Evolutionary conservation across 2,888 invertebrate genomes (phyloP).

Genomic region (Thereva nobilitata): DNA sequence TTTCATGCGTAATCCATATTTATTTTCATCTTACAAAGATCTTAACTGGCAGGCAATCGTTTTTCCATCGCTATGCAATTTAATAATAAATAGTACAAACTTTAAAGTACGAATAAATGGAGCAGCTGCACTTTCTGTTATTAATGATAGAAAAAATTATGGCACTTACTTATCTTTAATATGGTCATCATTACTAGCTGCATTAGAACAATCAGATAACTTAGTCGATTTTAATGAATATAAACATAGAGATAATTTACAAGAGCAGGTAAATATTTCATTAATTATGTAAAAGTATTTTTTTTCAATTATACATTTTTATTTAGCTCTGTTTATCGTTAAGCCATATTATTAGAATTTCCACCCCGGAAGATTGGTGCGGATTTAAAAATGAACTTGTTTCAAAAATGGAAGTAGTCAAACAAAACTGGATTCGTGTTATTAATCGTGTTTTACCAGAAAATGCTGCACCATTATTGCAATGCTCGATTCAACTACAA

Average conservation of each 20-base stretch:
- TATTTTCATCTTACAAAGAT: slow-evolving; percentile 48
- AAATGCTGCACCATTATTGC: slow-evolving; percentile 51
- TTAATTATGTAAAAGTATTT: slow-evolving; percentile 29
- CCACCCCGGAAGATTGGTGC: slow-evolving; percentile 64
- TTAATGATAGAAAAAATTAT: slow-evolving; percentile 66
- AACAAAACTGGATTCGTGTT: slow-evolving; percentile 54
- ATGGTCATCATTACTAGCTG: slow-evolving; percentile 74
- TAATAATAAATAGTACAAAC: slow-evolving; percentile 76
- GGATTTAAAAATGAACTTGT: slow-evolving; percentile 56
- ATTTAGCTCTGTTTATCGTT: slow-evolving; percentile 74
- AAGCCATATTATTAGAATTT: slow-evolving; percentile 69
- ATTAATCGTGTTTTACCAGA: slow-evolving; percentile 55
- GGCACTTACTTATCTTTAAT: slow-evolving; percentile 65
- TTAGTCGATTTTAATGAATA: slow-evolving; percentile 83
- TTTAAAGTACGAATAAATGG: slow-evolving; percentile 91
- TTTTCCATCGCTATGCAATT: slow-evolving; percentile 66
- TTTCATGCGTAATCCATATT: slow-evolving; percentile 67
- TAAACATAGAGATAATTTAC: slow-evolving; percentile 81
- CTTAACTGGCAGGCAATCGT: slow-evolving; percentile 63
- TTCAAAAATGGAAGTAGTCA: slow-evolving; percentile 49
- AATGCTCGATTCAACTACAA: slow-evolving; percentile 47
- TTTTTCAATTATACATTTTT: slow-evolving; percentile 35
- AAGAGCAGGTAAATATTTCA: slow-evolving; percentile 69
- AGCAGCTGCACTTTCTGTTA: slow-evolving; percentile 72
- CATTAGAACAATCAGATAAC: slow-evolving; percentile 76